phyloP scores from a whole-genome alignment of 1,140 invertebrate genomes.

The Lepidurus couesii region DNA sequence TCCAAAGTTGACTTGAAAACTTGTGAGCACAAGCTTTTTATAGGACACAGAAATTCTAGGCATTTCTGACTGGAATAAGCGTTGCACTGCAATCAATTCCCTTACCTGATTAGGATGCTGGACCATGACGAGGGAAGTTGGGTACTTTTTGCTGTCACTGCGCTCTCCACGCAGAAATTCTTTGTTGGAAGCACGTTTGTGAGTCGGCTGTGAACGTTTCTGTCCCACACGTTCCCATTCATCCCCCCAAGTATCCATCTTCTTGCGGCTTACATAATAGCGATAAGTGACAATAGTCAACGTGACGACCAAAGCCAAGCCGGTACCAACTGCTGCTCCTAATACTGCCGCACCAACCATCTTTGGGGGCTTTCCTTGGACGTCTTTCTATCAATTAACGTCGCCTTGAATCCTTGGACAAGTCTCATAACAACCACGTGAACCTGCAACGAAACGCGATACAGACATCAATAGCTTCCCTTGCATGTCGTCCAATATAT shows the following conservation, averaged over 20 bases:
- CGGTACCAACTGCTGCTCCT: constrained; percentile 58
- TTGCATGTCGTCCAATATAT: neutral
- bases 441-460: neutral
- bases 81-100: too few relatives aligned
- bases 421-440: neutral
- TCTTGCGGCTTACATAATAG: constrained; percentile 53
- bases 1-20: too few relatives aligned
- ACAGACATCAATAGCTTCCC: neutral
- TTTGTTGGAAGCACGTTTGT: neutral
- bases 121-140: neutral
- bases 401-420: neutral
- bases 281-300: constrained; percentile 60
- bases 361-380: neutral
- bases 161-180: neutral
- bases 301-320: constrained; percentile 55
- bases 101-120: neutral
- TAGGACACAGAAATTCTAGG: too few relatives aligned
- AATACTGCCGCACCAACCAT: constrained; percentile 56
- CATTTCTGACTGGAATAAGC: too few relatives aligned
- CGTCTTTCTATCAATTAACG: neutral
- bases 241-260: constrained; percentile 51
- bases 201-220: neutral
- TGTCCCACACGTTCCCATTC: constrained; percentile 45
- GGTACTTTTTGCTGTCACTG: neutral
- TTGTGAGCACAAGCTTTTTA: too few relatives aligned